A percentile compares a stretch with the other conserved stretches of the same genome.
Conservation (phyloP, 2,888 invertebrate species). For the Priocnemis perturbator region DNA sequence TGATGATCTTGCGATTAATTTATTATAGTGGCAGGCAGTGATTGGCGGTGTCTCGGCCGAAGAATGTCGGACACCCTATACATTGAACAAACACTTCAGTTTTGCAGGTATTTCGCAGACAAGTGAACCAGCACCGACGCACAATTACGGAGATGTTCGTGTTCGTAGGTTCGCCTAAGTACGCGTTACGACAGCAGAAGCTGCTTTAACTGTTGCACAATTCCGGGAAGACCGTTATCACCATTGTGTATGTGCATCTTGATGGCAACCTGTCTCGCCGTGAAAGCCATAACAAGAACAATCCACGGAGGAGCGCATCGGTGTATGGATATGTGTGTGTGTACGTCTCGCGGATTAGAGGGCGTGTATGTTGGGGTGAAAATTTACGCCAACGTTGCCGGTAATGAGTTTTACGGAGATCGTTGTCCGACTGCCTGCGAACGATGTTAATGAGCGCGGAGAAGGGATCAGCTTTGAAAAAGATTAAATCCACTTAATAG, state of each 20-base stretch:
- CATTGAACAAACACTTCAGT: no score
- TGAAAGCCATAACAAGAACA: conserved; percentile 33
- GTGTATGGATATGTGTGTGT: conserved; percentile 1
- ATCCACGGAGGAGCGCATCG: conserved; percentile 17
- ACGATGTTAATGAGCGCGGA: conserved; percentile 22
- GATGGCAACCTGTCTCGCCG: conserved; percentile 22
- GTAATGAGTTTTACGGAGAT: conserved; percentile 26
- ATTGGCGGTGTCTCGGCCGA: no score
- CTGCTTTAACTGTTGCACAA: conserved; percentile 48
- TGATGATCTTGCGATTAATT: no score
- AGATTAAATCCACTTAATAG: no score
- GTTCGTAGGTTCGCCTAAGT: conserved; percentile 19
- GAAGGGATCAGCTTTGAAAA: background rate
- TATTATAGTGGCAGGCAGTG: no score
- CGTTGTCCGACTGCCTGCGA: conserved; percentile 7
- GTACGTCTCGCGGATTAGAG: conserved; percentile 34
- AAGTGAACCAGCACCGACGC: no score
- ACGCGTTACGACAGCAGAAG: conserved; percentile 30
- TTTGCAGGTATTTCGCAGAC: no score
- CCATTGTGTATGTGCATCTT: conserved; percentile 33
- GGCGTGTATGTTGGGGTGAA: conserved; percentile 26
- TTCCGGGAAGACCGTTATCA: conserved; percentile 44
- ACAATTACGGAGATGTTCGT: background rate
- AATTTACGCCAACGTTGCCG: conserved; percentile 28
- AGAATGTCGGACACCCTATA: no score